A percentile compares a stretch with the other conserved stretches of the same genome.
Evolutionary conservation across 2,797 vertebrate species (phyloP).

Genomic region (Girardinus metallicus): DNA sequence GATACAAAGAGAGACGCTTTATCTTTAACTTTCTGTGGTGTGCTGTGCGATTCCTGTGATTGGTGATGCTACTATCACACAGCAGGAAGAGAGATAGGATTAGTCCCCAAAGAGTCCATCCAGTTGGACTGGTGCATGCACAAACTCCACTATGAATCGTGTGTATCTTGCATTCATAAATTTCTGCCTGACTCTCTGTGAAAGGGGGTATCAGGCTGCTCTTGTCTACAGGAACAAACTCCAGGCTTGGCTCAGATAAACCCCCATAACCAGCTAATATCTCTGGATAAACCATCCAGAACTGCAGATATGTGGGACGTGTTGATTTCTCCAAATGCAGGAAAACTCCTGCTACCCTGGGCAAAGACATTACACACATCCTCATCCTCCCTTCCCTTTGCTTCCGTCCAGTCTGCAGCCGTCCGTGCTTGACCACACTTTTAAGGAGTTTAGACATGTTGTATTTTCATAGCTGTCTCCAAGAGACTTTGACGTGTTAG

Average conservation of each 20-base stretch:
- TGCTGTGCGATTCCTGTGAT: conserved; percentile 47
- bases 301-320: conserved; percentile 59
- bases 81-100: conserved; percentile 67
- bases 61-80: conserved; percentile 56
- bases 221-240: conserved; percentile 65
- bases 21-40: conserved; percentile 37
- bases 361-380: conserved; percentile 62
- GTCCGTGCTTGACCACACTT: conserved; percentile 33
- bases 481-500: background rate
- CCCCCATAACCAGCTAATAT: conserved; percentile 68
- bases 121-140: conserved; percentile 24
- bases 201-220: conserved; percentile 25
- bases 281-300: conserved; percentile 53
- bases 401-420: conserved; percentile 41
- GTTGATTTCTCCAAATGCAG: conserved; percentile 58
- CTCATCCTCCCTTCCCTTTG: conserved; percentile 37
- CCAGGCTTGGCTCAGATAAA: conserved; percentile 69
- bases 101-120: conserved; percentile 49
- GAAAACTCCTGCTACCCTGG: conserved; percentile 47
- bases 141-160: conserved; percentile 14
- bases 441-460: background rate
- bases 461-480: background rate
- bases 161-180: conserved; percentile 46
- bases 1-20: conserved; percentile 33
- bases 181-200: conserved; percentile 29